Conservation (phyloP, 1,140 invertebrate species). For the Scaptomyza hsui region DNA sequence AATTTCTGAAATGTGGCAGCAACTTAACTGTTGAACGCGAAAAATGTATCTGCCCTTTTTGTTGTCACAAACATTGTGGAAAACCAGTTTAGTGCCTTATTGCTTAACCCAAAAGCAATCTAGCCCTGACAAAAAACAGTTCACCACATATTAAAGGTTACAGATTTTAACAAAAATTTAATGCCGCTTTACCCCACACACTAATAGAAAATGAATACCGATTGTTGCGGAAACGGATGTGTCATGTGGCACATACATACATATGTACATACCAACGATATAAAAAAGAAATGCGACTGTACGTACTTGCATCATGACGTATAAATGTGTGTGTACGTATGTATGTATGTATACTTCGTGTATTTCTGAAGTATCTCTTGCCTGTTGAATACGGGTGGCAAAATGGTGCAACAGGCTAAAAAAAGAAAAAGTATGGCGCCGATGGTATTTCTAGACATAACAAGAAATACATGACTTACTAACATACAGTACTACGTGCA, state of each 20-base stretch:
- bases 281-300: background rate
- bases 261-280: too few species aligned
- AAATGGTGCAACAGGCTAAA: slow-evolving; percentile 64
- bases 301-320: background rate
- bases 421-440: slow-evolving; percentile 13
- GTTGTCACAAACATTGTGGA: too few species aligned
- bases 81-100: too few species aligned
- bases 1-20: background rate
- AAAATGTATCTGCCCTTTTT: background rate
- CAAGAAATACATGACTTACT: background rate
- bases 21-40: background rate
- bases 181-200: slow-evolving; percentile 4
- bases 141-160: background rate
- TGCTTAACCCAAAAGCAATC: too few species aligned
- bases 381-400: slow-evolving; percentile 63
- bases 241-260: slow-evolving; percentile 33
- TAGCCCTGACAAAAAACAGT: too few species aligned
- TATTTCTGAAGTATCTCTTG: slow-evolving; percentile 29
- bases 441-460: slow-evolving; percentile 7
- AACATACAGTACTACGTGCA: too few species aligned
- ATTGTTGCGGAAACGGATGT: slow-evolving; percentile 67
- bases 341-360: background rate
- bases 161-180: too few species aligned
- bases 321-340: background rate
- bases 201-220: slow-evolving; percentile 30